These are phyloP conservation scores for Cacatua alba DNA, from an alignment of 2,113 vertebrate species.

Conservation along the genomic window DNA sequence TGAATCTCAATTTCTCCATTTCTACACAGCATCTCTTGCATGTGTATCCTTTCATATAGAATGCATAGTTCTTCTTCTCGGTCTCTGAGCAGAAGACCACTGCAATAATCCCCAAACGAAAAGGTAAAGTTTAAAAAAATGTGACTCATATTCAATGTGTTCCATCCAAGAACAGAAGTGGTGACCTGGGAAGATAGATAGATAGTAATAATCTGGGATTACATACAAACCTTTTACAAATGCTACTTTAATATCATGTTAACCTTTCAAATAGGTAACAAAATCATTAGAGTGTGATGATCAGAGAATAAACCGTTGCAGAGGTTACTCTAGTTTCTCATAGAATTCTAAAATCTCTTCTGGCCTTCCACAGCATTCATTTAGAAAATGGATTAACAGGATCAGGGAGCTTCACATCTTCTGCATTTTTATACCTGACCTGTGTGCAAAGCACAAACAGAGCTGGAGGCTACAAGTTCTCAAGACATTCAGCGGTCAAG, in stretches of 20 bases:
- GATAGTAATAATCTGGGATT: background rate
- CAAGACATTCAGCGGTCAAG: background rate
- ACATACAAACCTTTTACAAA: background rate
- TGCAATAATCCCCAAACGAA: slow-evolving; percentile 52
- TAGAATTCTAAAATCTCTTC: background rate
- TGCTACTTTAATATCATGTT: background rate
- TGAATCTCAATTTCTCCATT: slow-evolving; percentile 79
- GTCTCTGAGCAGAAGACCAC: slow-evolving; percentile 85
- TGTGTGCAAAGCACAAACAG: background rate
- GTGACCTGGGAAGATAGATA: background rate
- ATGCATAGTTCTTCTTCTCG: slow-evolving; percentile 86
- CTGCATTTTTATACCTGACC: background rate
- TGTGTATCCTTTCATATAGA: slow-evolving; percentile 84
- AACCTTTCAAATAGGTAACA: background rate
- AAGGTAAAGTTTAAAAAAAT: background rate
- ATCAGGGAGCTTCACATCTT: background rate
- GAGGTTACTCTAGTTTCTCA: background rate
- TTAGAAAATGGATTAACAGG: background rate
- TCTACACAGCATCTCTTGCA: slow-evolving; percentile 79
- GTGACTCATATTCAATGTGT: background rate
- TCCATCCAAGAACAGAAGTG: background rate
- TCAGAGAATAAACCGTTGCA: background rate
- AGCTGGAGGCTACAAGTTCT: background rate
- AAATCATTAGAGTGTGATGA: background rate
- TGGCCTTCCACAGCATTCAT: background rate